Conservation (phyloP, 2,888 invertebrate genomes). For the Diachrysia chrysitis region DNA sequence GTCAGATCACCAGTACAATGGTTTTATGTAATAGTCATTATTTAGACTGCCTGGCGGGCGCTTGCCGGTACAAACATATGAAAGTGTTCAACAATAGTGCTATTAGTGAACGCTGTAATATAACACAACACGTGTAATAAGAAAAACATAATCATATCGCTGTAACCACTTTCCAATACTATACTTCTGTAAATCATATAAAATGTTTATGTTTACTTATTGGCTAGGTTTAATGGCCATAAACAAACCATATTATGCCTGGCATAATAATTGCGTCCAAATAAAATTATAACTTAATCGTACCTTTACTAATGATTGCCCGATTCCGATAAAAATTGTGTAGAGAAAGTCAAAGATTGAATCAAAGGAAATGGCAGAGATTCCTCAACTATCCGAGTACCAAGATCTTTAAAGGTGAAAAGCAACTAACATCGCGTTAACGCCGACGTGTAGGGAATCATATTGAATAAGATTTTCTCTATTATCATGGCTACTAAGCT, state of each 20-base stretch:
- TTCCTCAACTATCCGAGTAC: constrained; percentile 48
- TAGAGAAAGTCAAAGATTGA: constrained; percentile 46
- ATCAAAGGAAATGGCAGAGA: constrained; percentile 53
- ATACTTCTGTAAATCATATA: constrained; percentile 10
- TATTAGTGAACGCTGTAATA: constrained; percentile 61
- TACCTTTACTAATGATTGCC: constrained; percentile 8
- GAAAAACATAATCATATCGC: constrained; percentile 29
- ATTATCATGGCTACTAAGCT: background rate
- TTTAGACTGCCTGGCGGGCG: constrained; percentile 53
- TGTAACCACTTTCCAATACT: constrained; percentile 43
- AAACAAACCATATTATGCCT: background rate
- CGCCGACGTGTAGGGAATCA: constrained; percentile 27
- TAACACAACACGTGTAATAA: constrained; percentile 39
- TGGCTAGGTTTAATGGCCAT: background rate
- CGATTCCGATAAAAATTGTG: constrained; percentile 31
- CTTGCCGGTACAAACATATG: constrained; percentile 31
- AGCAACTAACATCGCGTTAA: constrained; percentile 35
- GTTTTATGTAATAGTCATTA: constrained; percentile 74
- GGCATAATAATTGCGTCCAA: background rate
- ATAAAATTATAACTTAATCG: constrained; percentile 10
- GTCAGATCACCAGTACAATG: constrained; percentile 72
- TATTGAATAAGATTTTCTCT: constrained; percentile 8
- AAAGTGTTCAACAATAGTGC: constrained; percentile 61
- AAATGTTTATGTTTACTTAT: background rate
- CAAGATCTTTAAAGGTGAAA: constrained; percentile 50